A percentile compares a stretch with the other conserved stretches of the same genome.
These are phyloP conservation scores for Pitta sordida DNA, from an alignment of 2,113 vertebrate species.

Conservation along the genomic window DNA sequence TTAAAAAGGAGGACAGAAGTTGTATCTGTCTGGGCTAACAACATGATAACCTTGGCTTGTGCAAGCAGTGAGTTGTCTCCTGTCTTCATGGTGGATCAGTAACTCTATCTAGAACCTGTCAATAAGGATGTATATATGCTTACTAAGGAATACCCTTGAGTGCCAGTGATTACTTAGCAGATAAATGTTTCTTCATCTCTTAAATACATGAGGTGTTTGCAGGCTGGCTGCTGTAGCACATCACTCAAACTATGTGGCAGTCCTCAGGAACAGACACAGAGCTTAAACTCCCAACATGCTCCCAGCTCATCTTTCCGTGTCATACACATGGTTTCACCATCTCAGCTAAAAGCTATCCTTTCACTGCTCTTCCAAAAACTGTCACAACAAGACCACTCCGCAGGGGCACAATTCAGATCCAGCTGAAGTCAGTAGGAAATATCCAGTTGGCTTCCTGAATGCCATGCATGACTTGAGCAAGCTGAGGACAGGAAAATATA, in stretches of 20 bases:
- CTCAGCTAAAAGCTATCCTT: background rate
- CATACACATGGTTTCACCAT: background rate
- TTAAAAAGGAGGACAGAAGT: background rate
- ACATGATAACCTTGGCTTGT: background rate
- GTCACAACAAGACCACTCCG: background rate
- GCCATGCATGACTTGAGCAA: background rate
- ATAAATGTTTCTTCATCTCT: background rate
- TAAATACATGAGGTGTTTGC: background rate
- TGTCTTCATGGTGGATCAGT: background rate
- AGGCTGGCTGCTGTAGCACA: background rate
- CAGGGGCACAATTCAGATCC: background rate
- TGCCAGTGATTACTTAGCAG: background rate
- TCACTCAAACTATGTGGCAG: background rate
- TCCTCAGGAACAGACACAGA: background rate
- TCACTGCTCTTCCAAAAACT: background rate
- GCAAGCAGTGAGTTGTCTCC: background rate
- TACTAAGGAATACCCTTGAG: background rate
- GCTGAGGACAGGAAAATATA: background rate
- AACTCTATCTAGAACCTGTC: background rate
- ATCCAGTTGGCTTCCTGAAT: constrained; percentile 9
- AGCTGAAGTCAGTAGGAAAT: constrained; percentile 2
- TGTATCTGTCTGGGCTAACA: background rate
- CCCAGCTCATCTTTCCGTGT: background rate
- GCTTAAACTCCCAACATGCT: background rate
- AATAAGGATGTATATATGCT: background rate